These are phyloP conservation scores for Lamellibrachia satsuma DNA, from an alignment of 2,888 invertebrate species.

Conservation along the genomic window DNA sequence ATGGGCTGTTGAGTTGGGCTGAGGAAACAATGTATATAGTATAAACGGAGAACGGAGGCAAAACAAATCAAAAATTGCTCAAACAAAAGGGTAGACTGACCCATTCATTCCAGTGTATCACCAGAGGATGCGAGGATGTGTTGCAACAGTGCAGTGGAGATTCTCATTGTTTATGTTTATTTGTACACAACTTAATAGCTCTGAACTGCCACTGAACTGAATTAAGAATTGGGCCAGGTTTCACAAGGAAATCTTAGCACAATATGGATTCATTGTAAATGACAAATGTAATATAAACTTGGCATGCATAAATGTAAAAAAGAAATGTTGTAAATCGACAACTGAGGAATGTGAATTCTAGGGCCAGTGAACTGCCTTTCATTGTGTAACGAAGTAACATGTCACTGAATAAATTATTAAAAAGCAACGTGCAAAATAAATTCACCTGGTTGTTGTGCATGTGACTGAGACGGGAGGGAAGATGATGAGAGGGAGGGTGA, in stretches of 20 bases:
- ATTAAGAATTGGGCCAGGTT: background rate
- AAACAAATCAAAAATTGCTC: background rate
- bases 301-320: background rate
- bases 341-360: background rate
- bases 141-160: background rate
- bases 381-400: background rate
- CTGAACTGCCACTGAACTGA: background rate
- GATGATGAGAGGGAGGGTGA: too few relatives aligned
- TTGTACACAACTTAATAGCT: background rate
- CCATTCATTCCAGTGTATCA: background rate
- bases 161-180: background rate
- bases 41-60: background rate
- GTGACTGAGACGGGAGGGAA: background rate
- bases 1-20: too few relatives aligned
- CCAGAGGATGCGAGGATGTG: background rate
- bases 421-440: background rate
- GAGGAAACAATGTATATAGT: too few relatives aligned
- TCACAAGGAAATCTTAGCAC: background rate
- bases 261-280: background rate
- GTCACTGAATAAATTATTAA: background rate
- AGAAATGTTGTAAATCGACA: background rate
- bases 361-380: background rate
- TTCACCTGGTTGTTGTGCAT: background rate
- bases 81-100: background rate
- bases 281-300: background rate